Evolutionary conservation across 2,888 invertebrate genomes (phyloP), one percentile per base, ranked within the genome.

Genomic region (Hermaeophaga mercurialis): DNA sequence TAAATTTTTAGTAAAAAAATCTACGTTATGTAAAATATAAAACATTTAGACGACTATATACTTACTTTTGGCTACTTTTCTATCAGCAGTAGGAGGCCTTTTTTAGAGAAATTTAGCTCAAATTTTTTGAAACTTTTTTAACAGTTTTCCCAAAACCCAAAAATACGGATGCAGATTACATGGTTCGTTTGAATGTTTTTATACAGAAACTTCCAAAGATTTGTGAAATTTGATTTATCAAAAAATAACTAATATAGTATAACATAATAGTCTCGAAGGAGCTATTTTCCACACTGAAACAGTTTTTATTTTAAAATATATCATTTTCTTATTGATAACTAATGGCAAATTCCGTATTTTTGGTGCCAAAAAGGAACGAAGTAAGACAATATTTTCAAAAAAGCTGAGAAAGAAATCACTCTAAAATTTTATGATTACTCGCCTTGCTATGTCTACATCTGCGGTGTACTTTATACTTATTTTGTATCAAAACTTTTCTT

Each of bases 401-500:
- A 39, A 39, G 2, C 6, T 5, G 6, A 19, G 19, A 12, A 19
- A 19, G 11, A 7, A 43, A 43, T 43, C 15, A 24, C 14, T 26
- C 43, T 36, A 15, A 36, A 36, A 8, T 36, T 15, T 43, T 34
- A 11, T 17, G 18, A 24, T 74, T 73, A 74, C 74, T 74, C 72
- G 70, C 73, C 72, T 66, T 73, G 66, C 68, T 72, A 72, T 70
- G 58, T 66, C 67, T 70, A 69, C 62, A 63, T 69, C 71, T 73
- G 70, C 71, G 70, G 72, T 74, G 73, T 74, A 75, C 75, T 74
- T 75, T 74, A 75, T 75, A n/a, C n/a, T n/a, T n/a, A 73, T 75
- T 73, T 75, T 74, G 76, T 78, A 78, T 77, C 76, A 78, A 78
- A 78, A 78, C 74, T 75, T 73, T 69, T 75, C 75, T 69, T 66